Percentiles rank a stretch among this genome's conserved stretches.
Conservation (phyloP, 1,140 invertebrate genomes). For the Drosophila hydei region DNA sequence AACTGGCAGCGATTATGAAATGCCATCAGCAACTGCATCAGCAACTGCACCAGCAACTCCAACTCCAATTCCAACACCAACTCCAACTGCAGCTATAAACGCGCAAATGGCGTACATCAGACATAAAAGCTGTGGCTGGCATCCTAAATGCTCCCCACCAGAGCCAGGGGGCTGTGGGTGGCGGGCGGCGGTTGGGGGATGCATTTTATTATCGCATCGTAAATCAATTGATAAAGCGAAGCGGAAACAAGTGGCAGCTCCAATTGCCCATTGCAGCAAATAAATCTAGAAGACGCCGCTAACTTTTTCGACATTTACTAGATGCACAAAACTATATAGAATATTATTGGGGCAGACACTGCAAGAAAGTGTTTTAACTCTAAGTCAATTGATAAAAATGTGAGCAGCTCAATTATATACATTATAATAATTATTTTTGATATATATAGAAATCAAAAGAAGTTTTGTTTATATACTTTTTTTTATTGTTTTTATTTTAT, state of each 20-base stretch:
- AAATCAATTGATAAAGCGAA: conserved; percentile 83
- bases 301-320: conserved; percentile 56
- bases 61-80: background rate
- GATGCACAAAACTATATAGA: conserved; percentile 24
- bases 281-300: conserved; percentile 63
- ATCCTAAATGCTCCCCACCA: background rate
- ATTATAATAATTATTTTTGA: no score
- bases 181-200: background rate
- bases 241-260: conserved; percentile 80
- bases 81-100: conserved; percentile 18
- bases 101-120: conserved; percentile 72
- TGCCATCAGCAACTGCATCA: conserved; percentile 36
- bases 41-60: conserved; percentile 6
- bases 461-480: no score
- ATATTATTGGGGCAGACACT: conserved; percentile 18
- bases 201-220: conserved; percentile 67
- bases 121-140: conserved; percentile 15
- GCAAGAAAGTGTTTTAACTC: no score
- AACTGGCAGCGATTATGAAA: conserved; percentile 80
- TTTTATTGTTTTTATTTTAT: no score
- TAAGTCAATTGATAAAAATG: no score
- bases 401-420: no score
- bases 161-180: no score
- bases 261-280: conserved; percentile 72
- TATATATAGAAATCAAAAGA: no score